Conservation (phyloP, 2,113 vertebrate genomes). For the Chamaea fasciata region DNA sequence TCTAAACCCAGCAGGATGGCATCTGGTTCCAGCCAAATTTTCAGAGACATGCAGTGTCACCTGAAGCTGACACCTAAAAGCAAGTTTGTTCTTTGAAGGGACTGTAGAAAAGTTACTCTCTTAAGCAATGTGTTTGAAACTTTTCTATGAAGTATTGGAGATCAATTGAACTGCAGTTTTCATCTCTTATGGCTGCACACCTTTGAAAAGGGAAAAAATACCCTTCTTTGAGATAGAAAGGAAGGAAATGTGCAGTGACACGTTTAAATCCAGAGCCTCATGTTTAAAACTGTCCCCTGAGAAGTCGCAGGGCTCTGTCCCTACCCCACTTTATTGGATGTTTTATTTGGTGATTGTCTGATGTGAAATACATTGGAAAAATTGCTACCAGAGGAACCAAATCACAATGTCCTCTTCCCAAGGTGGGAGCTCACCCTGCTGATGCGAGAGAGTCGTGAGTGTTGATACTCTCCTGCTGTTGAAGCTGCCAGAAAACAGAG, state of each 20-base stretch:
- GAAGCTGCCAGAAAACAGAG: background rate
- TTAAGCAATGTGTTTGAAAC: background rate
- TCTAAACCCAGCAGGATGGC: background rate
- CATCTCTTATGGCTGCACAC: background rate
- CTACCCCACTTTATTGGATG: background rate
- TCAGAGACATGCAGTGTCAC: background rate
- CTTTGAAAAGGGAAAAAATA: background rate
- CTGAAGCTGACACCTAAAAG: background rate
- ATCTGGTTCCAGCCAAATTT: background rate
- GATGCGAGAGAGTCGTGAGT: background rate
- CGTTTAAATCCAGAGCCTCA: background rate
- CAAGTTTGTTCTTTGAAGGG: background rate
- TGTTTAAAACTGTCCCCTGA: background rate
- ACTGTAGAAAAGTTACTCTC: background rate
- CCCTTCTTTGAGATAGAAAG: background rate
- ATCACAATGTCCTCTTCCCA: background rate
- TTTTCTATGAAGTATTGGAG: background rate
- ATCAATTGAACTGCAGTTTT: background rate
- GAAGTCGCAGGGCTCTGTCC: background rate
- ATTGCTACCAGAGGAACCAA: background rate
- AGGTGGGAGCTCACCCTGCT: background rate
- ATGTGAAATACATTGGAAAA: background rate
- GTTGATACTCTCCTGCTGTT: background rate
- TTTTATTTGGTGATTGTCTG: background rate
- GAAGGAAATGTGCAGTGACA: background rate